phyloP scores from a whole-genome alignment of 1,140 invertebrate species.

The Macrotrachela quadricornifera region DNA sequence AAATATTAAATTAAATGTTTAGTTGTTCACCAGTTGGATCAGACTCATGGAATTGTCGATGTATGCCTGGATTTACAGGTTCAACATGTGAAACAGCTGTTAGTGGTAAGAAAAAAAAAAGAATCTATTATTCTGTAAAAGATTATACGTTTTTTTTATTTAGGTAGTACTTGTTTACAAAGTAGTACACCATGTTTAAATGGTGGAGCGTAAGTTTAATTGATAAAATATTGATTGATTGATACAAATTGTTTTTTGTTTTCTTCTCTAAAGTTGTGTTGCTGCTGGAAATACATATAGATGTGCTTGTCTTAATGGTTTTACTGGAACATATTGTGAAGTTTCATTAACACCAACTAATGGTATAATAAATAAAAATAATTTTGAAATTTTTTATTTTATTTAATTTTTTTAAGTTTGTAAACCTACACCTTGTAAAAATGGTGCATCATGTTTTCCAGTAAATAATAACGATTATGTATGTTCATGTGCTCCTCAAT shows the following conservation, averaged over 20 bases:
- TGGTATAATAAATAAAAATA: not conserved
- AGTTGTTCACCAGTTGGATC: too few relatives aligned
- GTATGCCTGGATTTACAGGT: too few relatives aligned
- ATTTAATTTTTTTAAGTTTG: constrained; percentile 2
- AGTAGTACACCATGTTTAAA: not conserved
- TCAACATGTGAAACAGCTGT: not conserved
- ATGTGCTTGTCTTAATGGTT: constrained; percentile 7
- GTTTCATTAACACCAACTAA: not conserved
- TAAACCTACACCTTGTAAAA: constrained; percentile 47
- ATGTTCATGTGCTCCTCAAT: not conserved
- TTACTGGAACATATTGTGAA: constrained; percentile 8
- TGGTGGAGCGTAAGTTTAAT: not conserved
- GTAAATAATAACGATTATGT: not conserved
- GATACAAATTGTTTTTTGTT: too few relatives aligned
- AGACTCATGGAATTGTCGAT: too few relatives aligned
- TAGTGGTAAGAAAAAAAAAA: not conserved
- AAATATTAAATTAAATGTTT: too few relatives aligned
- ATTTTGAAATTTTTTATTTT: not conserved
- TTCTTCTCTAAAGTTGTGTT: not conserved
- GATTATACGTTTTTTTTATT: too few relatives aligned
- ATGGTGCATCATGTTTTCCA: constrained; percentile 51
- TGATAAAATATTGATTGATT: not conserved
- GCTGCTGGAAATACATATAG: not conserved
- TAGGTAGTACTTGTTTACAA: too few relatives aligned
- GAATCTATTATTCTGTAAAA: too few relatives aligned